Evolutionary conservation across 1,140 invertebrate genomes (phyloP).

Genomic region (Maconellicoccus hirsutus): DNA sequence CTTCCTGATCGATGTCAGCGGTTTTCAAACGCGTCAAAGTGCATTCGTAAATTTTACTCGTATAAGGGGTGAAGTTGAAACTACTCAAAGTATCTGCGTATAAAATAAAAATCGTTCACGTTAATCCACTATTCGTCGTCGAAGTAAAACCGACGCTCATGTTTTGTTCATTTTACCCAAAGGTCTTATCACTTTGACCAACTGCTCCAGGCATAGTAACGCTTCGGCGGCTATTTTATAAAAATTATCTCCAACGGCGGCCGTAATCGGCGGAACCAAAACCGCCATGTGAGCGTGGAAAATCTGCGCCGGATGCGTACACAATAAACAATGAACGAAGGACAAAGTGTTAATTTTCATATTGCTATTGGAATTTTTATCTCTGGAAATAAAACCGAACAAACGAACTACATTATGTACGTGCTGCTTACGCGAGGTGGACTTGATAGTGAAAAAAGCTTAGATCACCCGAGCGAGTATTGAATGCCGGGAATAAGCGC

Average conservation of each 20-base stretch:
- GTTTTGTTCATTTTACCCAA: constrained; percentile 44
- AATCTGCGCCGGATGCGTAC: constrained; percentile 66
- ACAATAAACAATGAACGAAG: constrained; percentile 78
- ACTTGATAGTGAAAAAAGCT: no score
- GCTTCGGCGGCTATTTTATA: constrained; percentile 98
- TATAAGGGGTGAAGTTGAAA: constrained; percentile 68
- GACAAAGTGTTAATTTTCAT: constrained; percentile 97
- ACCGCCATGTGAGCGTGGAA: constrained; percentile 68
- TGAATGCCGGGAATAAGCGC: constrained; percentile 80
- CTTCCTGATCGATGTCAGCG: constrained; percentile 96
- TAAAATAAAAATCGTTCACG: constrained; percentile 14
- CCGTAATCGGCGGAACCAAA: constrained; percentile 76
- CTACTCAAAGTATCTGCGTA: constrained; percentile 41
- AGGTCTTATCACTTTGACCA: constrained; percentile 88
- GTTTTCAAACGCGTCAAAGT: constrained; percentile 76
- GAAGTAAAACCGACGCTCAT: not conserved
- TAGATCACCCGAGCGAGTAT: constrained; percentile 70
- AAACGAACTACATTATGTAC: constrained; percentile 24
- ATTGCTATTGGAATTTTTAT: constrained; percentile 89
- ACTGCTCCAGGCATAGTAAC: constrained; percentile 78
- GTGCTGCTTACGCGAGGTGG: no score
- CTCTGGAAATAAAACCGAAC: constrained; percentile 40
- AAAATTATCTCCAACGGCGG: constrained; percentile 85
- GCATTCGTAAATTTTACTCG: constrained; percentile 69
- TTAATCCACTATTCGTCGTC: not conserved